These are phyloP conservation scores for Rhamnusium bicolor DNA, from an alignment of 2,888 invertebrate species.

Conservation along the genomic window DNA sequence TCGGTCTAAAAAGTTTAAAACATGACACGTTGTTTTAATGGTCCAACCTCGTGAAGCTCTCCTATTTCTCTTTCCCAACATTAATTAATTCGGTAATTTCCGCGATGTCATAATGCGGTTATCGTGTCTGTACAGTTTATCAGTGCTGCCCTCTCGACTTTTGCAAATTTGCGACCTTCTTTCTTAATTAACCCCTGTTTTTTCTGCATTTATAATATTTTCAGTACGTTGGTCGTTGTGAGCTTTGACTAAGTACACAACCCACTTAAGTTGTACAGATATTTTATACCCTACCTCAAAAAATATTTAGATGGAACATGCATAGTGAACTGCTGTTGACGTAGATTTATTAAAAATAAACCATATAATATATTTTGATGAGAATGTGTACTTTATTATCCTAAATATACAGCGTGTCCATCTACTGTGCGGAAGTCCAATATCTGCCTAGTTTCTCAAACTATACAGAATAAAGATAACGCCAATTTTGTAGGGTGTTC, in stretches of 20 bases:
- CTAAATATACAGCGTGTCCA: too few species aligned
- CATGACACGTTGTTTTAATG: constrained; percentile 3
- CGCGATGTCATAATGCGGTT: constrained; percentile 60
- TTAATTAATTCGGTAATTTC: constrained; percentile 61
- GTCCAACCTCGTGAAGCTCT: constrained; percentile 35
- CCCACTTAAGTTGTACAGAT: not conserved
- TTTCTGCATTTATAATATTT: constrained; percentile 19
- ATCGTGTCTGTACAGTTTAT: constrained; percentile 50
- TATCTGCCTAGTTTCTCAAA: too few species aligned
- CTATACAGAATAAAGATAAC: too few species aligned
- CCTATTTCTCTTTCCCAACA: constrained; percentile 55
- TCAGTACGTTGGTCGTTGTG: not conserved
- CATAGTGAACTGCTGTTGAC: too few species aligned
- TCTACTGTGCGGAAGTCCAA: too few species aligned
- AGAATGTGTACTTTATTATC: too few species aligned
- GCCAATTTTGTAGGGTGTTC: too few species aligned
- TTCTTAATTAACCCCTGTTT: constrained; percentile 43
- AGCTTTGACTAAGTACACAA: not conserved
- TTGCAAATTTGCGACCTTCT: constrained; percentile 43
- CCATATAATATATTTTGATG: too few species aligned
- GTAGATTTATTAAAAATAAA: too few species aligned
- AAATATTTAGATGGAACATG: too few species aligned
- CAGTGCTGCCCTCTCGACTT: constrained; percentile 38
- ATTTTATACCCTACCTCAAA: too few species aligned
- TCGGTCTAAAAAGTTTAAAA: not conserved